Conservation (phyloP, 2,113 vertebrate genomes). For the Chionomys nivalis region DNA sequence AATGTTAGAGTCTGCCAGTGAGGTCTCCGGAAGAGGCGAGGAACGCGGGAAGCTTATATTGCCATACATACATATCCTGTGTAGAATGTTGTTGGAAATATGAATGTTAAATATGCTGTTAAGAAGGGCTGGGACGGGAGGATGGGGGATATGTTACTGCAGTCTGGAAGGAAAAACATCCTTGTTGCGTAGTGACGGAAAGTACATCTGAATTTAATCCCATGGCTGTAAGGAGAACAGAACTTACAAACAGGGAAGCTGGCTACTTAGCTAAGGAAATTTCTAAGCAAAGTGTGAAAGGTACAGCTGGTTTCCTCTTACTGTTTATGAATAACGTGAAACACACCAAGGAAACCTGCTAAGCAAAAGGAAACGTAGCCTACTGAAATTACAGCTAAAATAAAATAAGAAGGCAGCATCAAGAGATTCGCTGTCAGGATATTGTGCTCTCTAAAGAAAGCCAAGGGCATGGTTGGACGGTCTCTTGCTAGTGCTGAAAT, state of each 20-base stretch:
- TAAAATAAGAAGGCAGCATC: not conserved
- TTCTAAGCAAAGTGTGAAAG: slow-evolving; percentile 37
- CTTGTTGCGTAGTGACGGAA: not conserved
- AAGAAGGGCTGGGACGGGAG: not conserved
- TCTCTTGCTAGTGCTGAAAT: not conserved
- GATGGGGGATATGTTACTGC: not conserved
- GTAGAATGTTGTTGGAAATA: not conserved
- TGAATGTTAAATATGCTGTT: not conserved
- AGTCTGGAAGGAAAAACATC: not conserved
- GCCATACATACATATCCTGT: not conserved
- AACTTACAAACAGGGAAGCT: not conserved
- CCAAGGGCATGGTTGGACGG: not conserved
- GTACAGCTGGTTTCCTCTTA: slow-evolving; percentile 4
- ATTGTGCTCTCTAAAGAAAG: not conserved
- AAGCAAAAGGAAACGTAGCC: not conserved
- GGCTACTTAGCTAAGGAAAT: slow-evolving; percentile 32
- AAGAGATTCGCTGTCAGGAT: not conserved
- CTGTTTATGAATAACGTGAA: slow-evolving; percentile 25
- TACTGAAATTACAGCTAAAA: not conserved
- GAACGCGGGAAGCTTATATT: not conserved
- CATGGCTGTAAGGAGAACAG: not conserved
- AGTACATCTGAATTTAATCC: not conserved
- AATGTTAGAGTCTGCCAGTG: not conserved
- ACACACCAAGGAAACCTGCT: slow-evolving; percentile 23
- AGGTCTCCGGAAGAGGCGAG: slow-evolving; percentile 23